These are phyloP conservation scores for Polyergus mexicanus DNA, from an alignment of 1,140 invertebrate genomes.

Conservation along the genomic window DNA sequence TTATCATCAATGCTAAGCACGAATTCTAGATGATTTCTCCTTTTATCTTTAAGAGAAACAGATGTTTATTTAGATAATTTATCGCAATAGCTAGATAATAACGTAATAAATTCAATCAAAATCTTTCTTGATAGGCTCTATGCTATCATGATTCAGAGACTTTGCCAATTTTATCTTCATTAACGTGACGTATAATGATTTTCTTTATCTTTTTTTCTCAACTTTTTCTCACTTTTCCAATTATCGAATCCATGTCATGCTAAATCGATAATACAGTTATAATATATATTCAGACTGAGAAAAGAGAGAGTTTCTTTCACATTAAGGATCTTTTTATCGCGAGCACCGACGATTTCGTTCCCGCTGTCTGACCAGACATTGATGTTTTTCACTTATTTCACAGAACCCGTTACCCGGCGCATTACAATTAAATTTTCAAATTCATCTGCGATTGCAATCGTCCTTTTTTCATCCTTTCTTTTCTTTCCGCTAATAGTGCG, in stretches of 20 bases:
- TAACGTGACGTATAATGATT: not conserved
- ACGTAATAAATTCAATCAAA: not conserved
- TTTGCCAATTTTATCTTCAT: slow-evolving; percentile 4
- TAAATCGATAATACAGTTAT: slow-evolving; percentile 22
- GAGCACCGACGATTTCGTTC: slow-evolving; percentile 13
- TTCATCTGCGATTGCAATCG: not conserved
- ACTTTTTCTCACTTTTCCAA: not conserved
- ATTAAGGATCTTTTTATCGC: slow-evolving; percentile 8
- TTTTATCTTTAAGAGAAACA: not conserved
- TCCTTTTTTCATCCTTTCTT: not conserved
- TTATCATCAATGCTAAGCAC: slow-evolving; percentile 7
- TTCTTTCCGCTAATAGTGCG: slow-evolving; percentile 13
- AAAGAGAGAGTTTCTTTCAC: not conserved
- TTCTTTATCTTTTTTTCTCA: not conserved
- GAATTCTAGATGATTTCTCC: slow-evolving; percentile 26
- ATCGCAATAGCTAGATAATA: not conserved
- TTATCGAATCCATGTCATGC: slow-evolving; percentile 5
- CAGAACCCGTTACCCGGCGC: slow-evolving; percentile 1
- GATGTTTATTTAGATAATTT: slow-evolving; percentile 44
- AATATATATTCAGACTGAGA: not conserved
- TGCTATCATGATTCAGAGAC: not conserved
- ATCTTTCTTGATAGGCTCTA: not conserved
- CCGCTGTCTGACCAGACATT: slow-evolving; percentile 13
- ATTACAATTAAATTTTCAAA: slow-evolving; percentile 54
- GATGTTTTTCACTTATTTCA: slow-evolving; percentile 41